Evolutionary conservation across 2,797 vertebrate genomes (phyloP).

Genomic region (Enteromius afrohamiltoni): DNA sequence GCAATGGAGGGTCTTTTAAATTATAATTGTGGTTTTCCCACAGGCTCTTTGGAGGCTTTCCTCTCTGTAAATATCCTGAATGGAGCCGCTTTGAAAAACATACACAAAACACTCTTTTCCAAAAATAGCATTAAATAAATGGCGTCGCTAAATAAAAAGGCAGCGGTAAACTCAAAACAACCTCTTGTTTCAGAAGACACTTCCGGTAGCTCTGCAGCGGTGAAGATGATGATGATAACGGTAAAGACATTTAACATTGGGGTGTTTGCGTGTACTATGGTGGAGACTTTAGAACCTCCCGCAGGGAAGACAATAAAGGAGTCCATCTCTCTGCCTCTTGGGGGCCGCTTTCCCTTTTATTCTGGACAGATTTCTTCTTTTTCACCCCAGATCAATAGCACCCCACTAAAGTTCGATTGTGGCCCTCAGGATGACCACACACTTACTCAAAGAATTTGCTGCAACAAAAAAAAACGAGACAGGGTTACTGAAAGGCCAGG

Average conservation of each 20-base stretch:
- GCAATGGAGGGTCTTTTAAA: conserved; percentile 24
- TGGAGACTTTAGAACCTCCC: background rate
- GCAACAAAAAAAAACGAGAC: background rate
- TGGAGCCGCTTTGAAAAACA: conserved; percentile 28
- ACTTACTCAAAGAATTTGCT: conserved; percentile 17
- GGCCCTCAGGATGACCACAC: conserved; percentile 39
- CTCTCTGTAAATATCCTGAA: conserved; percentile 28
- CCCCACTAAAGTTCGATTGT: conserved; percentile 38
- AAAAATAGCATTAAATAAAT: conserved; percentile 1
- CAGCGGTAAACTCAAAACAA: conserved; percentile 19
- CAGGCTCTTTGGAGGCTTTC: conserved; percentile 37
- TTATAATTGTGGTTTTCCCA: conserved; percentile 41
- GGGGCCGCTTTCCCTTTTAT: background rate
- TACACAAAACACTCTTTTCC: conserved; percentile 12
- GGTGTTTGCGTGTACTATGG: conserved; percentile 7
- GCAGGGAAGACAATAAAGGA: conserved; percentile 25
- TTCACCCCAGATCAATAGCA: conserved; percentile 30
- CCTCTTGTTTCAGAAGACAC: background rate
- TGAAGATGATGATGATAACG: conserved; percentile 1
- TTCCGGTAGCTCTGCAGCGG: background rate
- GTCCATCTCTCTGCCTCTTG: conserved; percentile 4
- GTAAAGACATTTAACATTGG: background rate
- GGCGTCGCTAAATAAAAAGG: background rate
- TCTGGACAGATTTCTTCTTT: conserved; percentile 21
- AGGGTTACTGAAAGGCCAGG: conserved; percentile 21